Conservation (phyloP, 2,797 vertebrate species). For the Oryzias dopingdopingensis region DNA sequence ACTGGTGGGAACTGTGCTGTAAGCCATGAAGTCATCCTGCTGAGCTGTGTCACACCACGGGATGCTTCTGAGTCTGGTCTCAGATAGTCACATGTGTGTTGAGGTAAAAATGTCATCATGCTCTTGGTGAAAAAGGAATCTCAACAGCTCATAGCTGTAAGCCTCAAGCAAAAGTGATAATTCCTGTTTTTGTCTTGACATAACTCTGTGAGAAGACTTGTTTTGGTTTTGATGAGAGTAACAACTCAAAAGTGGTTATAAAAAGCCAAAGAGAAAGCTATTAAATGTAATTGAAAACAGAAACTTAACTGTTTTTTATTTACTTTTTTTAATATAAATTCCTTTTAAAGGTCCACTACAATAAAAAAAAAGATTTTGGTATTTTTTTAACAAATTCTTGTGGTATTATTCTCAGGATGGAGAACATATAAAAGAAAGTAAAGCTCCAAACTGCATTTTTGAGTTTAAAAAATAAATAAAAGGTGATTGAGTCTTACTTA, state of each 20-base stretch:
- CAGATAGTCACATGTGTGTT: conserved; percentile 4
- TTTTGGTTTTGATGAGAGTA: conserved; percentile 31
- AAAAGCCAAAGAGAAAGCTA: conserved; percentile 13
- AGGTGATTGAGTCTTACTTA: too few species aligned
- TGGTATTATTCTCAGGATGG: too few species aligned
- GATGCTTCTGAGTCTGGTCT: conserved; percentile 13
- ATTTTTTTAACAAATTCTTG: too few species aligned
- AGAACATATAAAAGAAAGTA: too few species aligned
- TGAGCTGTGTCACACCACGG: conserved; percentile 22
- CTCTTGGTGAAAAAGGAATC: background rate
- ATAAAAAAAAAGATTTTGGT: too few species aligned
- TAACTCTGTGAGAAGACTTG: conserved; percentile 19
- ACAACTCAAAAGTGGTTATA: conserved; percentile 14
- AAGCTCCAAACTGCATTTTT: too few species aligned
- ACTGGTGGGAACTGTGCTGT: conserved; percentile 12
- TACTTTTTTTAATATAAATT: too few species aligned
- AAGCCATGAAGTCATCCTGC: conserved; percentile 15
- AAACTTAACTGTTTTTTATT: too few species aligned
- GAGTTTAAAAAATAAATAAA: too few species aligned
- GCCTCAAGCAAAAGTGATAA: conserved; percentile 7
- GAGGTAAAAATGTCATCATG: conserved; percentile 18
- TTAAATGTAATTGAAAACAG: conserved; percentile 15
- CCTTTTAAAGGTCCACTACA: too few species aligned
- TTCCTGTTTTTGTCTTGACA: conserved; percentile 32
- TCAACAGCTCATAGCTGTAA: conserved; percentile 7